phyloP scores from a whole-genome alignment of 2,113 vertebrate genomes.

The Gavialis gangeticus region DNA sequence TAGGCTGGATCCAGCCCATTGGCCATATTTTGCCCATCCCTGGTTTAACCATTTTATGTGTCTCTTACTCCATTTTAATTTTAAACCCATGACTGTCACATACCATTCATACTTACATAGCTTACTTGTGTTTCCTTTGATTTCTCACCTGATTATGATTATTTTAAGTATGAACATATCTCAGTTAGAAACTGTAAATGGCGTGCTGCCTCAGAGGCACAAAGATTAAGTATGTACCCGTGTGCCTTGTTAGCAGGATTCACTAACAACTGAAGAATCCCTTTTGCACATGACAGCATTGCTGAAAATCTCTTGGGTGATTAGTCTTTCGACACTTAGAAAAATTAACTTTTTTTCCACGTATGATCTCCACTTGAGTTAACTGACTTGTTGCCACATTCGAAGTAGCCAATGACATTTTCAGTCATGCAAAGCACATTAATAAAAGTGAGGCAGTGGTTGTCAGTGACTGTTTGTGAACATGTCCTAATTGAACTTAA shows the following conservation, averaged over 20 bases:
- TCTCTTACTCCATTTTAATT: background rate
- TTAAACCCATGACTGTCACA: background rate
- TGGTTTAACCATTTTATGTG: background rate
- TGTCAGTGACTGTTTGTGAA: conserved; percentile 52
- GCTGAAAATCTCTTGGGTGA: background rate
- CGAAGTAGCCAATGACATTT: conserved; percentile 50
- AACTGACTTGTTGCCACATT: conserved; percentile 47
- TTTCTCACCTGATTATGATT: background rate
- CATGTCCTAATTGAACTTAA: conserved; percentile 53
- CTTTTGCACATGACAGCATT: background rate
- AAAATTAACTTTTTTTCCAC: conserved; percentile 31
- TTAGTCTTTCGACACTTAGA: conserved; percentile 7
- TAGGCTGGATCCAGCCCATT: too few species aligned
- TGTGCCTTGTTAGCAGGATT: background rate
- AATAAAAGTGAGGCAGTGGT: background rate
- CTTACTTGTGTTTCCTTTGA: background rate
- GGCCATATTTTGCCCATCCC: background rate
- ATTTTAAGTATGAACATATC: background rate
- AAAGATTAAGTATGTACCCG: background rate
- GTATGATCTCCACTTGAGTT: background rate
- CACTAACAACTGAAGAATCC: background rate
- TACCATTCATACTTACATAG: background rate
- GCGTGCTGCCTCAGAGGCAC: background rate
- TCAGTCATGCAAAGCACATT: conserved; percentile 36
- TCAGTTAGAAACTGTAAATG: background rate